Evolutionary conservation across 2,797 vertebrate genomes (phyloP).

Genomic region (Epinephelus coioides): DNA sequence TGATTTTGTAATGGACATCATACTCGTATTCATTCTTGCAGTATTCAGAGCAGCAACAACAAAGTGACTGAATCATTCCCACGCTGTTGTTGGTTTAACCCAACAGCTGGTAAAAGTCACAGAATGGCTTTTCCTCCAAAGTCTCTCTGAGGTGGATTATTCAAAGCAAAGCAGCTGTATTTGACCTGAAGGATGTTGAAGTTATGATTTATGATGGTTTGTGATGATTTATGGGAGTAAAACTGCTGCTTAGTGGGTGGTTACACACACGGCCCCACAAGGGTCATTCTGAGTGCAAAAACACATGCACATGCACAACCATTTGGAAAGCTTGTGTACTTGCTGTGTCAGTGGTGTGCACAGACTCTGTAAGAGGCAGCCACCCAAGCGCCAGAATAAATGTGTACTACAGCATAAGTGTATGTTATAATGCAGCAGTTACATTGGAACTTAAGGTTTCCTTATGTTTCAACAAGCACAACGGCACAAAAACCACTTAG

Average conservation of each 20-base stretch:
- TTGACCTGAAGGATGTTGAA: constrained; percentile 52
- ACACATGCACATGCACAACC: neutral
- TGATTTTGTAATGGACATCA: constrained; percentile 37
- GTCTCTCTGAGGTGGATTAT: constrained; percentile 53
- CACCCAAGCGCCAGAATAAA: neutral
- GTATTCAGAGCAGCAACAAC: constrained; percentile 23
- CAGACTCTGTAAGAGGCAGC: neutral
- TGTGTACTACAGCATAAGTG: too few species aligned
- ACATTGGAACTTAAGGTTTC: too few species aligned
- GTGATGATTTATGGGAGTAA: constrained; percentile 56
- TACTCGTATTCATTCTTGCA: constrained; percentile 29
- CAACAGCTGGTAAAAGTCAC: constrained; percentile 14
- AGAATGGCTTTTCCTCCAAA: constrained; percentile 7
- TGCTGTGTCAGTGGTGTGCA: neutral
- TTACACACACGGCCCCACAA: constrained; percentile 1
- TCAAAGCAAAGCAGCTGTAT: constrained; percentile 51
- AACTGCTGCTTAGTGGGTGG: constrained; percentile 32
- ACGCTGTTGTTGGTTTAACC: constrained; percentile 10
- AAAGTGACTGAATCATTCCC: constrained; percentile 5
- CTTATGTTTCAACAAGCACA: too few species aligned
- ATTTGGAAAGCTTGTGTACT: constrained; percentile 2
- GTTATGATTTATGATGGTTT: constrained; percentile 52
- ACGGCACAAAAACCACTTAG: too few species aligned
- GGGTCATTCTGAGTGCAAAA: constrained; percentile 11
- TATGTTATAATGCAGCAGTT: too few species aligned